A percentile compares a stretch with the other conserved stretches of the same genome.
phyloP scores from a whole-genome alignment of 2,113 vertebrate species.

The Psilopsiagon aurifrons region DNA sequence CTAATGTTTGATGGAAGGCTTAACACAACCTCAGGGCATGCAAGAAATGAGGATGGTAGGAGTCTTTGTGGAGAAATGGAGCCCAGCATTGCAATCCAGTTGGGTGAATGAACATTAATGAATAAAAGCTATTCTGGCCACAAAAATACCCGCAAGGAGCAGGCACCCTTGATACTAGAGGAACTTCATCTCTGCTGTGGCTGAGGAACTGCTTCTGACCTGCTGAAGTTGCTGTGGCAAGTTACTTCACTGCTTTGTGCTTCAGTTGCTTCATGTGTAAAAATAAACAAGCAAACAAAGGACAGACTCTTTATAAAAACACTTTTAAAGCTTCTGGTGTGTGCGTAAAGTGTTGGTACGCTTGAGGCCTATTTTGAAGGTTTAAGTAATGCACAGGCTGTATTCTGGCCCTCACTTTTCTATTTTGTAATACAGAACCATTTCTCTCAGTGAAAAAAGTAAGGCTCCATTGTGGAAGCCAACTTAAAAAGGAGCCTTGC shows the following conservation, averaged over 20 bases:
- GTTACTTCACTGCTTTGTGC: neutral
- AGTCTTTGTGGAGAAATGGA: constrained; percentile 23
- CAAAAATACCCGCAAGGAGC: neutral
- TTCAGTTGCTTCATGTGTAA: neutral
- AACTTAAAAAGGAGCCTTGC: neutral
- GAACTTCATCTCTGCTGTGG: neutral
- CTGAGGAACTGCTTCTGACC: neutral
- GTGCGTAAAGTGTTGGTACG: neutral
- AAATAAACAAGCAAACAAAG: neutral
- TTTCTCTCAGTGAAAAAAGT: constrained; percentile 1
- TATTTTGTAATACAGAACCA: neutral
- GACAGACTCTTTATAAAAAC: neutral
- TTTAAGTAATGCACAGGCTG: neutral
- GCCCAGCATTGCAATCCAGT: neutral
- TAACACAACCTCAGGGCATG: neutral
- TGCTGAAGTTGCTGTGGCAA: neutral
- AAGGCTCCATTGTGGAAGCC: neutral
- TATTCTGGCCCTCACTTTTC: neutral
- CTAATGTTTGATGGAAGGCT: neutral
- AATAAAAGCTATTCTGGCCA: neutral
- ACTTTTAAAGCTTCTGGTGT: neutral
- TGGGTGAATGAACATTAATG: neutral
- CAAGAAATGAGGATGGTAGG: constrained; percentile 4
- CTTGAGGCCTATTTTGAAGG: neutral
- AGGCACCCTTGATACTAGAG: neutral